Conservation (phyloP, 2,888 invertebrate species). For the Seira sanloemensis region DNA sequence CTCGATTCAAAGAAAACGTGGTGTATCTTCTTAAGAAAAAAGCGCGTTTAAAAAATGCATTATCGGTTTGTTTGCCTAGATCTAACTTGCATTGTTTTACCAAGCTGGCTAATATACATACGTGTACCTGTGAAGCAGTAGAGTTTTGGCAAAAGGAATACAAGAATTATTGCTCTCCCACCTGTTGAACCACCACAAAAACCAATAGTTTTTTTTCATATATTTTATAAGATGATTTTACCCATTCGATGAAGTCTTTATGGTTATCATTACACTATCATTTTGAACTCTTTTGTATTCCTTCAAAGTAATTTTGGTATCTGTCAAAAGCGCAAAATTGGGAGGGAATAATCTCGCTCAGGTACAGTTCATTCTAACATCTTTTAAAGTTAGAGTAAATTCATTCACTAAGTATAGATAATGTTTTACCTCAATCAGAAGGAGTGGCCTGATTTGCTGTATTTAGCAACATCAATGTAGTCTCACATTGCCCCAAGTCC, state of each 20-base stretch:
- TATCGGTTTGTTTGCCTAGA: too few relatives aligned
- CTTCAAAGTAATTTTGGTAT: background rate
- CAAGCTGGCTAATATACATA: background rate
- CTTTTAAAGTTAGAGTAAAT: too few relatives aligned
- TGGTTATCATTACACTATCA: background rate
- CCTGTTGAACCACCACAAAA: background rate
- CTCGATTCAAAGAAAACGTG: background rate
- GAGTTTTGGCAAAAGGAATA: background rate
- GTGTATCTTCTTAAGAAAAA: background rate
- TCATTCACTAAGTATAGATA: too few relatives aligned
- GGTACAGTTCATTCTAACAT: too few relatives aligned
- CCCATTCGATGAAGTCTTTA: background rate
- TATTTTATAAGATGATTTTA: background rate
- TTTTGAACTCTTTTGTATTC: conserved; percentile 6
- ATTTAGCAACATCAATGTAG: too few relatives aligned
- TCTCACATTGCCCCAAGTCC: too few relatives aligned
- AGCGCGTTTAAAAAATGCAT: background rate
- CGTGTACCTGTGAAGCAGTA: background rate
- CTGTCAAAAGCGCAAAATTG: background rate
- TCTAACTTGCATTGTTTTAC: background rate
- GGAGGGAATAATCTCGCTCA: too few relatives aligned
- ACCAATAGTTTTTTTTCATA: background rate
- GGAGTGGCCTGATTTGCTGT: too few relatives aligned
- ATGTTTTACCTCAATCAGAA: too few relatives aligned
- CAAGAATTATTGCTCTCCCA: too few relatives aligned